Evolutionary conservation across 2,113 vertebrate species (phyloP).

Genomic region (Hemibates koningsi): DNA sequence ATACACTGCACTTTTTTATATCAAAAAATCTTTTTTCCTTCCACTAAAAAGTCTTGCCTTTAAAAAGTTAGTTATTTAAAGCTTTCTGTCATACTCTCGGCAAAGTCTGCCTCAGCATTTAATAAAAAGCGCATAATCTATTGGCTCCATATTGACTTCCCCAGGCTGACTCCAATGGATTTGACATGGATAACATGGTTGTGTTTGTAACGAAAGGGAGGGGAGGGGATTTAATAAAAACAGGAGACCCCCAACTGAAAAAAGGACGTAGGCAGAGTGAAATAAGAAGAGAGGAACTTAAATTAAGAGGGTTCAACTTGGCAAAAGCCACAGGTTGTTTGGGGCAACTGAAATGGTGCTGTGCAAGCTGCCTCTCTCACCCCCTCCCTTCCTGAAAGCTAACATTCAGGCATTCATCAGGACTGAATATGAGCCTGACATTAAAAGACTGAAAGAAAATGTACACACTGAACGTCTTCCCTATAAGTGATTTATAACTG

Average conservation of each 20-base stretch:
- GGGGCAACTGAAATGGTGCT: slow-evolving; percentile 47
- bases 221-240: slow-evolving; percentile 49
- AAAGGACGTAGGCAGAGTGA: slow-evolving; percentile 13
- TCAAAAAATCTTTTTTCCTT: background rate
- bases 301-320: slow-evolving; percentile 49
- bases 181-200: slow-evolving; percentile 66
- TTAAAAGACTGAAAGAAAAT: slow-evolving; percentile 45
- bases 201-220: slow-evolving; percentile 53
- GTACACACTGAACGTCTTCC: slow-evolving; percentile 17
- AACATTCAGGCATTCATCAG: background rate
- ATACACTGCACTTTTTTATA: background rate
- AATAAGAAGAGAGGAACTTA: slow-evolving; percentile 32
- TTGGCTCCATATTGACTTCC: slow-evolving; percentile 66
- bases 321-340: slow-evolving; percentile 55
- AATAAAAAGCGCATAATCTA: slow-evolving; percentile 41
- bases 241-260: slow-evolving; percentile 40
- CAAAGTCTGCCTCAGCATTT: slow-evolving; percentile 1
- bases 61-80: background rate
- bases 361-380: background rate
- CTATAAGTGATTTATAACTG: slow-evolving; percentile 50
- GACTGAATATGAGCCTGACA: slow-evolving; percentile 20
- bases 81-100: slow-evolving; percentile 5
- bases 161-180: slow-evolving; percentile 63
- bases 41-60: background rate
- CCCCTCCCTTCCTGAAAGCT: background rate